These are phyloP conservation scores for Cervus canadensis DNA, from an alignment of 2,113 vertebrate species.

Conservation along the genomic window DNA sequence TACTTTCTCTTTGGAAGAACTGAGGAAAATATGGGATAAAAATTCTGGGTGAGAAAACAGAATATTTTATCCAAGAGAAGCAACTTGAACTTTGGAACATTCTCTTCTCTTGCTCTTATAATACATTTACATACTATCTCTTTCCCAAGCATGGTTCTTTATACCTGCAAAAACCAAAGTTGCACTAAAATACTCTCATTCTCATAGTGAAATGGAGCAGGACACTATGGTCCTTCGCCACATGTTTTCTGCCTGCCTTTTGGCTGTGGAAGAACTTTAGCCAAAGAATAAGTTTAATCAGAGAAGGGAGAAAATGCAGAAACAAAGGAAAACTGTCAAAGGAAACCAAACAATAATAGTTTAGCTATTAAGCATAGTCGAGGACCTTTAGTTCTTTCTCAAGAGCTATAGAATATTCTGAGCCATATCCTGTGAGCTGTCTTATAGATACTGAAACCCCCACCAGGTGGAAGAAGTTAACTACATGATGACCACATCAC, in stretches of 20 bases:
- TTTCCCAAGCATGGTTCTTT: background rate
- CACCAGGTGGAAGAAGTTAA: background rate
- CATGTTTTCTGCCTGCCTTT: background rate
- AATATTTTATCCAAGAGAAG: background rate
- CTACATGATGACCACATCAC: background rate
- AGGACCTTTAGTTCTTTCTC: background rate
- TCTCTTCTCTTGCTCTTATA: background rate
- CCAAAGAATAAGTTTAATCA: background rate
- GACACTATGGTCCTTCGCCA: fast-evolving
- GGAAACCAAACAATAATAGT: background rate
- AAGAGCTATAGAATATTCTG: background rate
- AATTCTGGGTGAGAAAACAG: background rate
- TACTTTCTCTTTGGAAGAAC: background rate
- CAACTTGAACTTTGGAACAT: background rate
- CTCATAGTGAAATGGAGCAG: background rate
- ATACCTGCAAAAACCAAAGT: background rate
- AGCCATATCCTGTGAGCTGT: background rate
- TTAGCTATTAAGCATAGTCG: background rate
- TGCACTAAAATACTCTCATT: background rate
- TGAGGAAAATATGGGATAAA: background rate
- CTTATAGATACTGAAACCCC: background rate
- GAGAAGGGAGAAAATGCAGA: background rate
- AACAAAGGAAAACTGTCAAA: background rate
- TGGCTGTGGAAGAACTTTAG: background rate
- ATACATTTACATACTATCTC: background rate